Conservation (phyloP, 2,797 vertebrate genomes). For the Amphiprion clarkii region DNA sequence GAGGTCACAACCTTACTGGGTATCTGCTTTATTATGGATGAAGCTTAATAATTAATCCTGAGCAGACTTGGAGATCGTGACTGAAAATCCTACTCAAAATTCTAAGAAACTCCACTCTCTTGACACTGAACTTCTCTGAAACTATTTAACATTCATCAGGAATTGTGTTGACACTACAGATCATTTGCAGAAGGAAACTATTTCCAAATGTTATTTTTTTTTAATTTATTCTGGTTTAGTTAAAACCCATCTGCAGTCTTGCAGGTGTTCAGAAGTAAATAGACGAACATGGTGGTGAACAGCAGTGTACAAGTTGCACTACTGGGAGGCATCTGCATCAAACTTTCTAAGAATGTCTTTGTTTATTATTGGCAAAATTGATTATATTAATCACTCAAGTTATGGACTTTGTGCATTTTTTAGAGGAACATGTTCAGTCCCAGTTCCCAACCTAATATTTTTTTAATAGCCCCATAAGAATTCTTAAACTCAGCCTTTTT, state of each 20-base stretch:
- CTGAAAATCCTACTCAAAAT: background rate
- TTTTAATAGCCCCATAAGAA: background rate
- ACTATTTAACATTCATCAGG: background rate
- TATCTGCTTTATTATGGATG: conserved; percentile 31
- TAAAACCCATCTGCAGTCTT: too few species aligned
- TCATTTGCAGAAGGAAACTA: too few species aligned
- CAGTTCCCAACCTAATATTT: background rate
- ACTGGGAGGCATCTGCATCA: too few species aligned
- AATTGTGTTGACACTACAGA: too few species aligned
- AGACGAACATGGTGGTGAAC: too few species aligned
- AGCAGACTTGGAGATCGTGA: background rate
- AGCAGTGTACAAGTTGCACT: too few species aligned
- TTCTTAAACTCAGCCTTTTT: background rate
- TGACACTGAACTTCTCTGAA: background rate
- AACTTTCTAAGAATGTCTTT: background rate
- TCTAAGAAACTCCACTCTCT: background rate
- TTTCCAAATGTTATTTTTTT: background rate
- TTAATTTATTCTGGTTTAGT: background rate
- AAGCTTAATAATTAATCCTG: conserved; percentile 41
- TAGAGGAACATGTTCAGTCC: background rate
- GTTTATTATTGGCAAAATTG: background rate
- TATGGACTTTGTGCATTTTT: too few species aligned
- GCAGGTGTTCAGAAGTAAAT: too few species aligned
- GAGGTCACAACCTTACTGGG: conserved; percentile 26
- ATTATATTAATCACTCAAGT: background rate